Conservation (phyloP, 2,888 invertebrate genomes). For the Poecilobothrus nobilitatus region DNA sequence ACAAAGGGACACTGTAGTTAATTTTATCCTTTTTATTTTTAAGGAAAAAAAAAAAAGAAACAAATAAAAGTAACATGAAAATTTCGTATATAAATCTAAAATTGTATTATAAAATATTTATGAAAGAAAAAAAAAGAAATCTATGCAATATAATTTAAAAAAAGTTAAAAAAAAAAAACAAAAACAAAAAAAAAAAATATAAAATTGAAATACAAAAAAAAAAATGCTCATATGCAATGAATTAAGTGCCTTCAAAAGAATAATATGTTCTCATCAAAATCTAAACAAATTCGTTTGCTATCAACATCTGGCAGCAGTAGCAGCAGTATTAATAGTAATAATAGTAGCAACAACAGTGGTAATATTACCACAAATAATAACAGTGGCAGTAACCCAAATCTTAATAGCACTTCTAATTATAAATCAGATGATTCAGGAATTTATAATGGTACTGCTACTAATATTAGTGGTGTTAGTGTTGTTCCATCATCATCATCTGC, state of each 20-base stretch:
- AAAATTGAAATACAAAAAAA: conserved; percentile 4
- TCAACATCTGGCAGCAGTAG: conserved; percentile 9
- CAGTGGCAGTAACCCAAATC: not conserved
- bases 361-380: not conserved
- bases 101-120: not conserved
- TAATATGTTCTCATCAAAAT: conserved; percentile 20
- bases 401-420: not conserved
- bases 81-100: too few species aligned
- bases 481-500: not conserved
- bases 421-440: not conserved
- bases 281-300: conserved; percentile 19
- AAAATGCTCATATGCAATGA: conserved; percentile 18
- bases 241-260: conserved; percentile 15
- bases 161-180: not conserved
- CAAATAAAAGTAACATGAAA: too few species aligned
- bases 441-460: not conserved
- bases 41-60: too few species aligned
- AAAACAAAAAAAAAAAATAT: not conserved
- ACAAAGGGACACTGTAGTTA: too few species aligned
- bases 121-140: too few species aligned
- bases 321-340: conserved; percentile 7
- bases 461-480: not conserved
- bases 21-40: too few species aligned
- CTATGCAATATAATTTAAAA: too few species aligned
- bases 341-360: not conserved